A percentile compares a stretch with the other conserved stretches of the same genome.
Conservation (phyloP, 2,113 vertebrate species). For the Rhizomys pruinosus region DNA sequence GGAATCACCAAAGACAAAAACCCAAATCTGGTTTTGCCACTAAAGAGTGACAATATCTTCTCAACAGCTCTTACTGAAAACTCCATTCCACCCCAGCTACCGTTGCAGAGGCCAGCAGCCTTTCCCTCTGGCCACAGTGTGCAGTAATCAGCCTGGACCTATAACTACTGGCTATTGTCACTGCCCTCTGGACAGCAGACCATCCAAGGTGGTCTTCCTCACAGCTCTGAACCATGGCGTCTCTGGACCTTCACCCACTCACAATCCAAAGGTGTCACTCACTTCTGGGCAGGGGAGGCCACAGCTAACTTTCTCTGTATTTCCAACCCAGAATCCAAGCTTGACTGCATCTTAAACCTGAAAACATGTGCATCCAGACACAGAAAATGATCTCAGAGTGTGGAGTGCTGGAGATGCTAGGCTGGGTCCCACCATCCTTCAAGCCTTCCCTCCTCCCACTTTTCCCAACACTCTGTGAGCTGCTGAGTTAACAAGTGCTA, state of each 20-base stretch:
- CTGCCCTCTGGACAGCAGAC: not conserved
- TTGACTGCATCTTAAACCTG: not conserved
- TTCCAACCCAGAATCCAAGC: not conserved
- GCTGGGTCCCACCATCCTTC: not conserved
- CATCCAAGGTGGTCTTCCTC: not conserved
- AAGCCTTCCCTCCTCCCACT: not conserved
- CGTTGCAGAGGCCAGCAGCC: not conserved
- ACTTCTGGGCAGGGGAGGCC: not conserved
- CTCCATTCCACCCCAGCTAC: slow-evolving; percentile 15
- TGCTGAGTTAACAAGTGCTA: slow-evolving; percentile 60
- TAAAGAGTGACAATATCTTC: not conserved
- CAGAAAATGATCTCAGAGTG: not conserved
- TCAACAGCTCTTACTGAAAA: slow-evolving; percentile 8
- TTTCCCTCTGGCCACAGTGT: not conserved
- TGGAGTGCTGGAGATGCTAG: not conserved
- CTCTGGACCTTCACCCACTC: not conserved
- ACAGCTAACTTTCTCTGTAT: not conserved
- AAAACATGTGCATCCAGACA: not conserved
- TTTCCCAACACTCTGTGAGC: slow-evolving; percentile 9
- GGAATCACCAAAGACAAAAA: not conserved
- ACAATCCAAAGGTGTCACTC: no score
- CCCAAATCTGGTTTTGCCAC: not conserved
- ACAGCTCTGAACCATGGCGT: not conserved
- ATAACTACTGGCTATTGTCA: not conserved
- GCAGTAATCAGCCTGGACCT: not conserved